Evolutionary conservation across 2,888 invertebrate species (phyloP), one percentile per base, ranked within the genome.

Genomic region (Drosophila diplacantha): DNA sequence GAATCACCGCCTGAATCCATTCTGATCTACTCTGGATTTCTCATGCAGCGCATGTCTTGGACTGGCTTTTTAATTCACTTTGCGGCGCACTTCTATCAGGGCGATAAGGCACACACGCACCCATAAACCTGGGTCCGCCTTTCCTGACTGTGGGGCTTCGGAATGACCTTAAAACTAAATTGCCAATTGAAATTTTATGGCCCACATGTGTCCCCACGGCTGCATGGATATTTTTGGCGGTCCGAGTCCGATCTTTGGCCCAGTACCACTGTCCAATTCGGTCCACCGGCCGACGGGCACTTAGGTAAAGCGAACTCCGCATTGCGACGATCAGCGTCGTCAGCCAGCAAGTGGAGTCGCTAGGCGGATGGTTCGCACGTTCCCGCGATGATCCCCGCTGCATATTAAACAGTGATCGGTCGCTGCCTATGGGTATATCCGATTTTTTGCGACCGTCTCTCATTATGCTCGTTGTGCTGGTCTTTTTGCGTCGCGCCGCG

Each of bases 71-170:
- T 70, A 57, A 78, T 71, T 73, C 71, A 57, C 75, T 46, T 61
- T 61, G 82, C 83, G 79, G 60, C 46, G 60, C 62, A 57, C 69
- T 77, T 83, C 71, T 71, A 78, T 74, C 66, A 63, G 41, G 35
- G 59, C 73, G 57, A 73, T 81, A 72, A 81, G 63, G 55, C 73
- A 64, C 81, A 75, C 79, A 81, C 79, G 83, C 83, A 83, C 82
- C 83, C 81, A 81, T 81, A 83, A 83, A 83, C 83, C 75, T 78
- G 32, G 41, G 57, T 32, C 38, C 41, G 52, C 37, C 64, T 69
- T 38, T 63, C 35, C 29, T 67, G 31, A 59, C 51, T 50, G 54
- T 44, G 66, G 49, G 59, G 59, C 64, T 59, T 55, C 53, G 24
- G 69, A 66, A 71, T 82, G 71, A 72, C 80, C 81, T 84, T 80